Evolutionary conservation across 2,113 vertebrate genomes (phyloP).

Genomic region (Paratilapia polleni): DNA sequence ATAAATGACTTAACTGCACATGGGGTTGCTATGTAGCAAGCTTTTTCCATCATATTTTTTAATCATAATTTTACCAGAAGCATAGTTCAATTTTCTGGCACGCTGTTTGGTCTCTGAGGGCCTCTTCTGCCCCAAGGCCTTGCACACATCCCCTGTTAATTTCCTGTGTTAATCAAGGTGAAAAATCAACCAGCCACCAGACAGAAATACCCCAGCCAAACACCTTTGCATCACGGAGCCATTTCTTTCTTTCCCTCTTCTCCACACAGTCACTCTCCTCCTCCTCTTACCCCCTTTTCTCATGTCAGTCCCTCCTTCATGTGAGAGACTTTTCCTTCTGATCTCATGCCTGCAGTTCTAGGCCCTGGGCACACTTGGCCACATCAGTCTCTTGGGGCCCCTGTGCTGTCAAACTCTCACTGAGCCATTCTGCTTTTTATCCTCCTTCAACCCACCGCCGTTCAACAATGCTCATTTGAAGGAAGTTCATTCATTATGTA

Average conservation of each 20-base stretch:
- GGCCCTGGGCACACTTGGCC: constrained; percentile 44
- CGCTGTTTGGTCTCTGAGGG: constrained; percentile 12
- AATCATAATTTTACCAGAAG: not conserved
- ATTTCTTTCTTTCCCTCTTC: not conserved
- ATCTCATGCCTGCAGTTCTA: constrained; percentile 54
- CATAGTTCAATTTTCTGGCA: constrained; percentile 27
- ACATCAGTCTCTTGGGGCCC: constrained; percentile 7
- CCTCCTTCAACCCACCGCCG: constrained; percentile 20
- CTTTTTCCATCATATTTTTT: constrained; percentile 13
- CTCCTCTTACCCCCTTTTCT: constrained; percentile 5
- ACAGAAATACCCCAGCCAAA: constrained; percentile 25
- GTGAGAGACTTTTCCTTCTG: constrained; percentile 34
- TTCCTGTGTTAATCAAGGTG: constrained; percentile 53
- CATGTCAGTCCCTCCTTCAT: constrained; percentile 28
- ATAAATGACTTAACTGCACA: not conserved
- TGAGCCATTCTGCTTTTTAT: constrained; percentile 33
- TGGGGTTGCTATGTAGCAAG: not conserved
- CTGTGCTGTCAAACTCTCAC: constrained; percentile 23
- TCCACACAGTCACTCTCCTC: not conserved
- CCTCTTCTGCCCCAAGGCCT: not conserved
- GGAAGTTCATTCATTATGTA: constrained; percentile 74
- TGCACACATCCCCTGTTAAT: constrained; percentile 29
- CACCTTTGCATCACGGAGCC: not conserved
- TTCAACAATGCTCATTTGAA: constrained; percentile 57
- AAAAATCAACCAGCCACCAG: constrained; percentile 39